These are phyloP conservation scores for Pantelozetes paolii DNA, from an alignment of 2,888 invertebrate species.

Conservation along the genomic window DNA sequence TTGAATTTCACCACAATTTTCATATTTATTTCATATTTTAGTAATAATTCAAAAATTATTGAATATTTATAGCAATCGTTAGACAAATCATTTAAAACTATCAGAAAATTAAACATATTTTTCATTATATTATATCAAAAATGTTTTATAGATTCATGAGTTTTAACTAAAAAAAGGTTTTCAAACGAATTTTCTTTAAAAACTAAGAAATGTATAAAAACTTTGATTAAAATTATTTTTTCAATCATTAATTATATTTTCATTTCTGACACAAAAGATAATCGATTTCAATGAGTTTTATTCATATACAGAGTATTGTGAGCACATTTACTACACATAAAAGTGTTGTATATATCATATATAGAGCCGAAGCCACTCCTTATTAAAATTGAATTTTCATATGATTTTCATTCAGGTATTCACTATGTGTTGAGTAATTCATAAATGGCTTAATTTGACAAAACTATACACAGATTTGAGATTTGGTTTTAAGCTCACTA, in stretches of 20 bases:
- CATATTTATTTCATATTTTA: no score
- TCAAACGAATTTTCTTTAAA: not conserved
- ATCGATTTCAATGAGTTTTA: constrained; percentile 14
- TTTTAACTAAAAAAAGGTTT: not conserved
- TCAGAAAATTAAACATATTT: no score
- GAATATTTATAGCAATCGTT: no score
- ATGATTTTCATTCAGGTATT: not conserved
- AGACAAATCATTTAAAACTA: no score
- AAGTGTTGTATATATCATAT: not conserved
- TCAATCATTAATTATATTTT: constrained; percentile 16
- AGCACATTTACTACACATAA: not conserved
- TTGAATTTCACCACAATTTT: no score
- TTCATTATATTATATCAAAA: no score
- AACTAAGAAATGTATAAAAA: no score
- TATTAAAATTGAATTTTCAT: constrained; percentile 19
- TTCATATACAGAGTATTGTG: not conserved
- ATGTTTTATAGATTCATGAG: not conserved
- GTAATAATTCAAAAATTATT: no score
- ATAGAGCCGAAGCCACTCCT: constrained; percentile 8
- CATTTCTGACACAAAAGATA: constrained; percentile 19
- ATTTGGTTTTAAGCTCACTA: constrained; percentile 7
- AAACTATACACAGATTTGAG: not conserved
- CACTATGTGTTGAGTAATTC: constrained; percentile 26
- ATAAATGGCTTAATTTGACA: constrained; percentile 2
- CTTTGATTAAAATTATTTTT: constrained; percentile 21